phyloP scores from a whole-genome alignment of 2,113 vertebrate species.

The Noturus placidus region DNA sequence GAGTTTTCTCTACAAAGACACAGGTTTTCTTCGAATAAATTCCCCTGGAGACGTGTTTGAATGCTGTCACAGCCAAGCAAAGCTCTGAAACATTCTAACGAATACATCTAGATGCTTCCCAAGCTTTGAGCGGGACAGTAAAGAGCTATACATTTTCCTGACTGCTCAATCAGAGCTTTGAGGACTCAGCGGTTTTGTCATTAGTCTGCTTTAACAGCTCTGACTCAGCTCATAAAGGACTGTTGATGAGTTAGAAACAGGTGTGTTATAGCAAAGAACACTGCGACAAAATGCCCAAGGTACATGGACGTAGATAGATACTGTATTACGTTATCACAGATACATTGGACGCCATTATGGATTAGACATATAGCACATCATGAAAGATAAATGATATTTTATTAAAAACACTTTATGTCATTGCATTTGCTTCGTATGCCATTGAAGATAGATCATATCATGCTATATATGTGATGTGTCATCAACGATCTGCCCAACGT shows the following conservation, averaged over 20 bases:
- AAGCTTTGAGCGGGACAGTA: not conserved
- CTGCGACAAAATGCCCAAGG: not conserved
- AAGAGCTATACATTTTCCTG: not conserved
- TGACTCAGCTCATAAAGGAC: not conserved
- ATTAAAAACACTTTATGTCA: not conserved
- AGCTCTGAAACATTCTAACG: not conserved
- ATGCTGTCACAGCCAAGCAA: not conserved
- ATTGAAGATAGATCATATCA: not conserved
- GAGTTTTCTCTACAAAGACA: not conserved
- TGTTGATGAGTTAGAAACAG: not conserved
- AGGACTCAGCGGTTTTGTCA: not conserved
- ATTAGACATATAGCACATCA: not conserved
- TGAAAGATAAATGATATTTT: not conserved
- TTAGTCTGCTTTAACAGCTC: not conserved
- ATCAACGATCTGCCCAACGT: not conserved
- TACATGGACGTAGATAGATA: not conserved
- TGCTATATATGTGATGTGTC: not conserved
- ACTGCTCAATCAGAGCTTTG: not conserved
- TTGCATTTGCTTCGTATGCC: not conserved
- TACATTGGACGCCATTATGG: not conserved
- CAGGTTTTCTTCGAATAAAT: not conserved
- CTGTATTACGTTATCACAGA: not conserved
- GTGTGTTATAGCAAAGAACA: not conserved
- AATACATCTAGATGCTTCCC: not conserved
- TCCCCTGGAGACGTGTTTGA: not conserved